These are phyloP conservation scores for Erebia aethiops DNA, from an alignment of 2,888 invertebrate genomes.

Conservation along the genomic window DNA sequence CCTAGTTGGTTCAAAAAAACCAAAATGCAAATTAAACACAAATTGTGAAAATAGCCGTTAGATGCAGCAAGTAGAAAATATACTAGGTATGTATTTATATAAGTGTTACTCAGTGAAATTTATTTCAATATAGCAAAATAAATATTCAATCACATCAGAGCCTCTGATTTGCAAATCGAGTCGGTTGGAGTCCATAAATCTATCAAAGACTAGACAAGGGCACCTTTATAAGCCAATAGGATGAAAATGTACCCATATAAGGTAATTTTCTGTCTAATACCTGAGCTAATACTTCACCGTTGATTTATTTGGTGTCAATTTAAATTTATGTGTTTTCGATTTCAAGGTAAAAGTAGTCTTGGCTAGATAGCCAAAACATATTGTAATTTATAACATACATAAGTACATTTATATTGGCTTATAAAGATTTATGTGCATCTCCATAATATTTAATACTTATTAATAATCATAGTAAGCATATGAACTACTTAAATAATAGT, in stretches of 20 bases:
- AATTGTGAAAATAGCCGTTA: too few relatives aligned
- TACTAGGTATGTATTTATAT: neutral
- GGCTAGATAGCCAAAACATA: too few relatives aligned
- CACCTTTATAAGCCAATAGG: constrained; percentile 15
- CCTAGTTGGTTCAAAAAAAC: too few relatives aligned
- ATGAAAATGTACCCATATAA: constrained; percentile 14
- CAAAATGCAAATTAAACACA: too few relatives aligned
- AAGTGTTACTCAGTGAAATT: constrained; percentile 3
- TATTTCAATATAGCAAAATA: constrained; percentile 4
- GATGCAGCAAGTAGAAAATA: neutral
- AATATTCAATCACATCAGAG: constrained; percentile 13
- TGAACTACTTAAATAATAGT: too few relatives aligned
- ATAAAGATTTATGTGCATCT: too few relatives aligned
- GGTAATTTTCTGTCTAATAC: constrained; percentile 19
- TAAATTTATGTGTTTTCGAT: constrained; percentile 1
- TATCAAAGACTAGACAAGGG: constrained; percentile 19
- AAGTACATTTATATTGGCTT: too few relatives aligned
- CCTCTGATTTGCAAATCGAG: constrained; percentile 18
- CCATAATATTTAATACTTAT: too few relatives aligned
- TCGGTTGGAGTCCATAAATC: constrained; percentile 11
- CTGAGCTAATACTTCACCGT: constrained; percentile 13
- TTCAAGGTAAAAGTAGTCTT: neutral
- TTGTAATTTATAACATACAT: too few relatives aligned
- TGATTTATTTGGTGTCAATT: constrained; percentile 15
- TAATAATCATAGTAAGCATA: too few relatives aligned